These are phyloP conservation scores for Elysia chlorotica DNA, from an alignment of 1,140 invertebrate genomes.

Conservation along the genomic window DNA sequence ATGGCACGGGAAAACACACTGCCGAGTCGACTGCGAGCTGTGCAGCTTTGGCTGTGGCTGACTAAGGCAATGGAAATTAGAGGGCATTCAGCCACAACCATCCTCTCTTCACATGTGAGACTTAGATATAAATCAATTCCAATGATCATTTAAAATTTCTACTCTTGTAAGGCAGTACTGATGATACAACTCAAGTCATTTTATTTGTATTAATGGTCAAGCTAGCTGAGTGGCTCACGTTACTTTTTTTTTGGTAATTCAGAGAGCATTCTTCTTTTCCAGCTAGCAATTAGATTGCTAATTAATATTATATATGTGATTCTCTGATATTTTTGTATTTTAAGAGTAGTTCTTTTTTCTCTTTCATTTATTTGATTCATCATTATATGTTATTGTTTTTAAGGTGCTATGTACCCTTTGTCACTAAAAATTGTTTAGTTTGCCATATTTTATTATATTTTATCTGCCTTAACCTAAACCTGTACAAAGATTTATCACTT, in stretches of 20 bases:
- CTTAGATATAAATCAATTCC: not conserved
- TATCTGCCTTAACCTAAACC: too few species aligned
- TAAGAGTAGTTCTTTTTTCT: not conserved
- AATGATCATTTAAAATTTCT: too few species aligned
- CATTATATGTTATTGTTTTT: not conserved
- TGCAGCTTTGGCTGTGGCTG: constrained; percentile 7
- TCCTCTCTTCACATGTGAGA: constrained; percentile 13
- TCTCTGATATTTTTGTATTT: not conserved
- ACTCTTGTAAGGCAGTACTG: too few species aligned
- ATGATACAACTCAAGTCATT: too few species aligned
- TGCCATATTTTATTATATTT: not conserved
- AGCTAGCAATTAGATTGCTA: not conserved
- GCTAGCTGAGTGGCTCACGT: not conserved
- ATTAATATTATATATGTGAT: not conserved
- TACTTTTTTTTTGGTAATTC: not conserved
- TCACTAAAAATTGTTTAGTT: not conserved
- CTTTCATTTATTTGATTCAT: too few species aligned
- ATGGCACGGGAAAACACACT: not conserved
- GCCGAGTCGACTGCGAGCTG: not conserved
- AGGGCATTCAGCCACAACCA: constrained; percentile 8
- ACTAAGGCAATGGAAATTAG: constrained; percentile 15
- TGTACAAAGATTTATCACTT: not conserved
- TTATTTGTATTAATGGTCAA: too few species aligned
- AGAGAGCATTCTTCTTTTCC: not conserved
- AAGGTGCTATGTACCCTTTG: not conserved